A percentile compares a stretch with the other conserved stretches of the same genome.
Conservation (phyloP, 2,888 invertebrate species). For the Candidula unifasciata region DNA sequence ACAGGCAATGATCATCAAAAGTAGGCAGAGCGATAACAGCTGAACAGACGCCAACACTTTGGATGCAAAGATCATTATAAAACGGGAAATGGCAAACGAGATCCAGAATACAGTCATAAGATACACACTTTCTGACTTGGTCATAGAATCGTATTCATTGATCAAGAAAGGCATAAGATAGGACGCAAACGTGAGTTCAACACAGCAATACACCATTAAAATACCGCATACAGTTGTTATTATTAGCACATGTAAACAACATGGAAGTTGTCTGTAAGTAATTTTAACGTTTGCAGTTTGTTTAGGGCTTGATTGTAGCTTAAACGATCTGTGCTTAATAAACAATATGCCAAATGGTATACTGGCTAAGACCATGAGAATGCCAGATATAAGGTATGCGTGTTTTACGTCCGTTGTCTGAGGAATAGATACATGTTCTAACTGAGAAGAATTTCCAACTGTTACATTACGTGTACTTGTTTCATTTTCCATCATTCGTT, state of each 20-base stretch:
- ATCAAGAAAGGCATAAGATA: conserved; percentile 75
- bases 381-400: conserved; percentile 36
- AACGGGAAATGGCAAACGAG: conserved; percentile 75
- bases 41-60: conserved; percentile 60
- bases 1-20: conserved; percentile 2
- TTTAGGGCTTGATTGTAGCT: neutral
- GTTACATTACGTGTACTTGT: neutral
- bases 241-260: neutral
- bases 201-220: conserved; percentile 42
- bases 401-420: conserved; percentile 23
- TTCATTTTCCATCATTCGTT: neutral
- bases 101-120: conserved; percentile 78
- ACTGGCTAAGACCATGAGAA: conserved; percentile 1
- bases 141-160: conserved; percentile 60
- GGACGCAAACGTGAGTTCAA: conserved; percentile 76
- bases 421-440: neutral
- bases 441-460: neutral
- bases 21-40: neutral
- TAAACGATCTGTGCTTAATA: neutral
- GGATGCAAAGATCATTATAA: conserved; percentile 75
- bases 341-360: conserved; percentile 15
- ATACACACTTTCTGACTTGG: conserved; percentile 56
- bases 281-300: neutral
- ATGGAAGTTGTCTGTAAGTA: neutral
- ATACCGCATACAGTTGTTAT: neutral